Evolutionary conservation across 2,113 vertebrate genomes (phyloP), one percentile per base, ranked within the genome.

Genomic region (Myotis yumanensis): DNA sequence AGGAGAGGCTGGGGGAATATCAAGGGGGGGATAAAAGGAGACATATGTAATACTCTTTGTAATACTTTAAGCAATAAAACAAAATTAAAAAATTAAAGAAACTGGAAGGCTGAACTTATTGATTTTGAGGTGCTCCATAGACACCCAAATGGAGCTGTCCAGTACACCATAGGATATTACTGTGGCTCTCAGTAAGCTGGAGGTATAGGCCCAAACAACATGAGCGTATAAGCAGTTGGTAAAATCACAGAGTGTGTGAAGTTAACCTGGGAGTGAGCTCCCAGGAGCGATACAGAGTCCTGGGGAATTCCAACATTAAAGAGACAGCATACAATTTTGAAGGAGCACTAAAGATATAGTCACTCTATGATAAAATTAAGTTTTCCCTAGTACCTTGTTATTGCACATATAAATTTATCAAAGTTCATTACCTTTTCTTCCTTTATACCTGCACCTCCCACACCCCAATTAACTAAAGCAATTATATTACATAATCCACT

Each of bases 401-500:
- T 64, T 96, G 88, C 83, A 95, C 92, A 94, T 85, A 96, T 95
- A 95, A 96, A 96, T 96, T 95, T 95, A 94, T 96, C 91, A 95
- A 95, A 97, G 94, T 97, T 97, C 97, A 96, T 95, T 97, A 95
- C 96, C 96, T 97, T 97, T 96, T 96, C 97, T 95, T 95, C 95
- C 96, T 96, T 96, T 91, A 95, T 80, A 96, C 96, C 96, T 79
- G 96, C 93, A 96, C 94, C 97, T 97, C 97, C 97, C 84, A 97
- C 97, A 97, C 76, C 83, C 43, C 62, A 95, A 96, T 96, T 97
- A 96, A 97, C 94, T 96, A 89, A 96, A 95, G 92, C 95, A 97
- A 96, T 97, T 96, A 96, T 72, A 79, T 97, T 97, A 97, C 85
- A 93, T 97, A 97, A 97, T 92, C 88, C 87, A 69, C 82, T 97